Evolutionary conservation across 2,113 vertebrate species (phyloP).

Genomic region (Lichenostomus cassidix): DNA sequence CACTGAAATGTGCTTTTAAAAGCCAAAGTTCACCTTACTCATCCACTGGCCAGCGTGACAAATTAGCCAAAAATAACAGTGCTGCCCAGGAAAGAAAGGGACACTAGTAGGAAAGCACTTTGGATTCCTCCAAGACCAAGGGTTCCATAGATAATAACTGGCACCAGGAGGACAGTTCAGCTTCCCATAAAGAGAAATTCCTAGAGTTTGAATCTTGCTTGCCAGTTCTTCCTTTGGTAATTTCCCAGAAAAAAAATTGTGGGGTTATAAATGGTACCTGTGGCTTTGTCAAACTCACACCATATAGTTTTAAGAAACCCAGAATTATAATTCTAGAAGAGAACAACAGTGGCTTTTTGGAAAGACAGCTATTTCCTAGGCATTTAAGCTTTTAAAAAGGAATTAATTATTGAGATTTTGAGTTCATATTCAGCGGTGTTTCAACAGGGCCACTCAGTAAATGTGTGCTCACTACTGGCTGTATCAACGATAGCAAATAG

Average conservation of each 20-base stretch:
- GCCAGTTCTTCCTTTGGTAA: background rate
- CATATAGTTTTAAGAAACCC: background rate
- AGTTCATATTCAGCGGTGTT: background rate
- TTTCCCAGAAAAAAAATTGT: background rate
- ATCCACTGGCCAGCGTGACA: background rate
- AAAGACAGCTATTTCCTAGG: background rate
- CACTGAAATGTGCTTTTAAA: background rate
- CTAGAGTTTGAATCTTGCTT: background rate
- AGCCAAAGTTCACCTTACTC: background rate
- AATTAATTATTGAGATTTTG: background rate
- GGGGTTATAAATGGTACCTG: background rate
- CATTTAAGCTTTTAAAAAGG: background rate
- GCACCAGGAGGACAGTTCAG: background rate
- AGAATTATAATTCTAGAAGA: background rate
- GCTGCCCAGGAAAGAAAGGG: background rate
- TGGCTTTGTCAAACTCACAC: background rate
- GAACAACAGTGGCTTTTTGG: background rate
- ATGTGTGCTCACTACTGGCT: background rate
- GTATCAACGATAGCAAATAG: background rate
- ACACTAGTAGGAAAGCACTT: background rate
- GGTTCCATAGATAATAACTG: background rate
- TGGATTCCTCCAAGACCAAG: background rate
- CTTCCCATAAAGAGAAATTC: background rate
- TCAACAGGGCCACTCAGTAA: background rate
- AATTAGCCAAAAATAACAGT: background rate